These are phyloP conservation scores for Tenualosa thibaudeaui DNA, from an alignment of 2,797 vertebrate genomes.

Conservation along the genomic window DNA sequence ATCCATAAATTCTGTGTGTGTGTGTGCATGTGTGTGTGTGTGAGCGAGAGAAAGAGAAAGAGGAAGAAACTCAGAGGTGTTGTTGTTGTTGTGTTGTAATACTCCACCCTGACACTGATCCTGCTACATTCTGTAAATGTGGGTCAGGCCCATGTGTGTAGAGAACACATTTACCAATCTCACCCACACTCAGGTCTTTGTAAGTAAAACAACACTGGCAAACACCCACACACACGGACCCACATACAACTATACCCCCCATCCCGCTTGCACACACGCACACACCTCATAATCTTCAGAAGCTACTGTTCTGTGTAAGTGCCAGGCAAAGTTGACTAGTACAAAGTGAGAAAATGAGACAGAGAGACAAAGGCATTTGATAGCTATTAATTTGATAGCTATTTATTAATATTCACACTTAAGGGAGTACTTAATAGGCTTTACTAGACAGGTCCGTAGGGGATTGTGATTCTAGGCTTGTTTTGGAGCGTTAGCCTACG, in stretches of 20 bases:
- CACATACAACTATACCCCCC: not conserved
- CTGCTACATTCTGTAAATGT: not conserved
- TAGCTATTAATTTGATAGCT: no score
- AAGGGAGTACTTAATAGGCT: not conserved
- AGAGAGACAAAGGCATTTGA: no score
- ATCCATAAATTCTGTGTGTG: not conserved
- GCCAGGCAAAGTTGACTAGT: no score
- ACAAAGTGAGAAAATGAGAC: no score
- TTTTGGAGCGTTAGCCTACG: no score
- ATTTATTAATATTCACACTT: no score
- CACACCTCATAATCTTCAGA: no score
- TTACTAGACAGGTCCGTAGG: not conserved
- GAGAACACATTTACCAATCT: not conserved
- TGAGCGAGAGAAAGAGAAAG: no score
- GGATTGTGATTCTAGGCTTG: no score
- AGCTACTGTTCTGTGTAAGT: no score
- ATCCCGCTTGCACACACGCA: not conserved
- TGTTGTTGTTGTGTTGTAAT: not conserved
- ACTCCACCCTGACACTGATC: constrained; percentile 18
- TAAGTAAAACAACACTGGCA: not conserved
- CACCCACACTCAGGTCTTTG: not conserved
- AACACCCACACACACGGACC: not conserved
- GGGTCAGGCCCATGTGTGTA: not conserved
- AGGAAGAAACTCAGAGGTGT: not conserved
- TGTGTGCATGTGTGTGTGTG: not conserved